These are phyloP conservation scores for Pseudocheirus occidentalis DNA, from an alignment of 2,797 vertebrate genomes.

Conservation along the genomic window DNA sequence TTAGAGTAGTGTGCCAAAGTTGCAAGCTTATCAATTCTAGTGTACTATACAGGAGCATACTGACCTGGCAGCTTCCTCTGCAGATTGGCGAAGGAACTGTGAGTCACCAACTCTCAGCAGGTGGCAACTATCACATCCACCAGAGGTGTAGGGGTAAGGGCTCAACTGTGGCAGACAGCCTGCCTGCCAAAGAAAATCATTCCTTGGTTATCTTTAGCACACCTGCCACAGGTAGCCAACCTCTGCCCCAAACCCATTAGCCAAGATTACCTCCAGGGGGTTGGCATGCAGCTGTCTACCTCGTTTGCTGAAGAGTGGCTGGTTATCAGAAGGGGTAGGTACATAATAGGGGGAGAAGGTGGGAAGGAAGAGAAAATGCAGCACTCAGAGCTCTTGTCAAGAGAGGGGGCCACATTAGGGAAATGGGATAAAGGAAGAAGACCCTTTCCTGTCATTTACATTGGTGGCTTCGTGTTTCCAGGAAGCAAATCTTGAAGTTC, in stretches of 20 bases:
- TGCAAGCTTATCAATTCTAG: not conserved
- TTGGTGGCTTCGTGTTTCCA: conserved; percentile 72
- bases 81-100: not conserved
- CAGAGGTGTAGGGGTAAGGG: not conserved
- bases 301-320: not conserved
- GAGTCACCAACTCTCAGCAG: not conserved
- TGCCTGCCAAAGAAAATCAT: not conserved
- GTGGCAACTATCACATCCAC: not conserved
- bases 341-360: too few species aligned
- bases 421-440: not conserved
- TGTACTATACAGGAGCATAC: not conserved
- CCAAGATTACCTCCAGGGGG: not conserved
- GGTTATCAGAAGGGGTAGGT: not conserved
- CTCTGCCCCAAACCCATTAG: not conserved
- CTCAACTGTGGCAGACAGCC: not conserved
- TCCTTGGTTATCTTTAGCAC: not conserved
- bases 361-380: not conserved
- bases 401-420: not conserved
- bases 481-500: conserved; percentile 95
- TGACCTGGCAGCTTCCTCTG: not conserved
- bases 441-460: not conserved
- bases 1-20: not conserved
- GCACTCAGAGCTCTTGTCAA: not conserved
- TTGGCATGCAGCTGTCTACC: not conserved
- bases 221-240: not conserved